Base-by-base conservation (phyloP, 2,888 invertebrate genomes). In the Nomada lathburiana region DNA sequence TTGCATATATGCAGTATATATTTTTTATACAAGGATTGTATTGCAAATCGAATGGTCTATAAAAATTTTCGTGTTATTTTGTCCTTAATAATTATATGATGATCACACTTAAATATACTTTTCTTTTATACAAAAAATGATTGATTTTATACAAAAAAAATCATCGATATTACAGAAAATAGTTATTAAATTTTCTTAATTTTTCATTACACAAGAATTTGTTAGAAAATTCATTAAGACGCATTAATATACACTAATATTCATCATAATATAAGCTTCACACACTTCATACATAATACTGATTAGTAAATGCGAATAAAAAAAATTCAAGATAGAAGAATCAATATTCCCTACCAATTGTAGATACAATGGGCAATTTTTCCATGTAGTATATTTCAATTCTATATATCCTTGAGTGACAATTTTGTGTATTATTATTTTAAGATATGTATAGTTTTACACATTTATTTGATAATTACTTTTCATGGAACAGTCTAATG, bases 361-460 rank as follows among this genome's bases (percentile, higher is more conserved):
- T 11, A 20, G 23, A 10, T 63, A 23, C n/a, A 29, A 36, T 53
- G 2, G 36, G 53, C 23, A 57, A 72, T 42, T 65, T 72, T 67
- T 20, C 20, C 47, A 44, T 59, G 29, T 18, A 29, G 47, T 36
- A 36, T 26, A 62, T 50, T 65, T 29, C 29, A 50, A 50, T 67
- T 50, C 50, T 50, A 47, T 74, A 74, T n/a, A 57, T 52, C n/a
- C 57, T 81, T 76, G 42, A 59, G 80, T 68, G 79, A 80, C 76
- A 53, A 57, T 60, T 60, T 73, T 36, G 73, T 72, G 78, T 80
- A 63, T 62, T 75, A 81, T 81, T 85, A 85, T 84, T 82, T 86
- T 85, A 86, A 85, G 86, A 90, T 86, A 88, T 88, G 85, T 84
- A 81, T 84, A 81, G 87, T 79, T 82, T 70, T 5, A 67, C 68